Conservation (phyloP, 1,140 invertebrate genomes). For the Yoshiicerus persimilis region DNA sequence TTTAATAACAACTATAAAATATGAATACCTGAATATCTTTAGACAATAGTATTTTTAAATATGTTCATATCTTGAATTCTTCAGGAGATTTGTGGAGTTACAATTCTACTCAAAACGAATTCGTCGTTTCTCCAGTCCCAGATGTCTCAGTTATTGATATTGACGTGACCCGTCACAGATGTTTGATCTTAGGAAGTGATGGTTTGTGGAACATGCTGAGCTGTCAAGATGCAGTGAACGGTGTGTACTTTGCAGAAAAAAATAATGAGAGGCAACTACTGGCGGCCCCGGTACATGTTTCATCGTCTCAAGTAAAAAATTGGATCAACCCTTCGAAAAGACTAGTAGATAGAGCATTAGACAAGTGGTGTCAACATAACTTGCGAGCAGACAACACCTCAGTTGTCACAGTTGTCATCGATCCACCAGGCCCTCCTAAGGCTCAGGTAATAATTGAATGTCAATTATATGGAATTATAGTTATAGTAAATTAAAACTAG, state of each 20-base stretch:
- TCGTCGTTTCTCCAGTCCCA: slow-evolving; percentile 95
- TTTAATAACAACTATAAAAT: too few species aligned
- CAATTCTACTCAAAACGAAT: slow-evolving; percentile 82
- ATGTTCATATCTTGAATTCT: not conserved
- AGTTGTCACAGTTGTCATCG: slow-evolving; percentile 88
- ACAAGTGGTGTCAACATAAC: slow-evolving; percentile 70
- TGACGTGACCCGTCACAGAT: slow-evolving; percentile 75
- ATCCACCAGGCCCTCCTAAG: slow-evolving; percentile 81
- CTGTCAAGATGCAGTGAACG: slow-evolving; percentile 76
- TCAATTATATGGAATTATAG: not conserved
- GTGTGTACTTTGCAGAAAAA: slow-evolving; percentile 77
- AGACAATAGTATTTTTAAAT: not conserved
- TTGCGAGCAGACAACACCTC: slow-evolving; percentile 94
- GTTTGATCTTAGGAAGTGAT: slow-evolving; percentile 93
- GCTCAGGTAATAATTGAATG: slow-evolving; percentile 58
- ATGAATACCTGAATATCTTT: too few species aligned
- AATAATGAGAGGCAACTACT: slow-evolving; percentile 69
- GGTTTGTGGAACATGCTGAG: slow-evolving; percentile 95
- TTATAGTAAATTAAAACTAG: too few species aligned
- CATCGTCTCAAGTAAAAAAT: slow-evolving; percentile 42
- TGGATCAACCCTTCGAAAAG: slow-evolving; percentile 89
- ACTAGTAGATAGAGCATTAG: slow-evolving; percentile 82
- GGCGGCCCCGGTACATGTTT: slow-evolving; percentile 24
- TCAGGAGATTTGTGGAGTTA: slow-evolving; percentile 95
- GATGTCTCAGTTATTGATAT: slow-evolving; percentile 86